Evolutionary conservation across 1,140 invertebrate species (phyloP), one percentile per base, ranked within the genome.

Genomic region (Rhagoletis pomonella): DNA sequence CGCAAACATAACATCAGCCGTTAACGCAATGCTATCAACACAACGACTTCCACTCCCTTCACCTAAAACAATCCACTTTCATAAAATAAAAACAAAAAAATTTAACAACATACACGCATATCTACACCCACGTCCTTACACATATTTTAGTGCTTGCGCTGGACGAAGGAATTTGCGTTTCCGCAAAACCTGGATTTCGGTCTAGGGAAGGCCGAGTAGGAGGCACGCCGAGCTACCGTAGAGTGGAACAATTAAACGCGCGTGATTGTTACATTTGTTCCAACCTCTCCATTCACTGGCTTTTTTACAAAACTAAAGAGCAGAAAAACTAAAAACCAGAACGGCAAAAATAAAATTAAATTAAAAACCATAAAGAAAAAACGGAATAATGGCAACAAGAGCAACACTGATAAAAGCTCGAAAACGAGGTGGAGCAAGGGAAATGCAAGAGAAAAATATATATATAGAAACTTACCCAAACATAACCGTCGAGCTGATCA

Each of bases 261-360:
- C 69, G n/a, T n/a, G 42, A 4, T 42, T 73, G 44, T 1, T n/a
- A 73, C 42, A 73, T 4, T 17, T 62, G 60, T 62, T 2, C 42
- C 67, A 73, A 7, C 4, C 69, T 44, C 39, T n/a, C 3, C 67
- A 73, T 6, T n/a, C 29, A 17, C 42, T 47, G 67, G 14, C 1
- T 42, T 29, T 73, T 44, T 47, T 10, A 73, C 9, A 73, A 5
- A 73, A 73, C 29, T 47, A 73, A 47, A 73, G 10, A 44, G 69
- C 69, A 50, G 69, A 73, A 73, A 73, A 73, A 73, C 69, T 50
- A 73, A 73, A 73, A 73, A 73, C 44, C 69, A 50, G 39, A 50
- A 73, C 42, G 69, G 4, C 69, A n/a, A 47, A 73, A 73, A 44
- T 73, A 73, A 73, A 29, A 29, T 29, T 0, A 73, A 73, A 73